Evolutionary conservation across 1,140 invertebrate genomes (phyloP).

Genomic region (Anadara kagoshimensis): DNA sequence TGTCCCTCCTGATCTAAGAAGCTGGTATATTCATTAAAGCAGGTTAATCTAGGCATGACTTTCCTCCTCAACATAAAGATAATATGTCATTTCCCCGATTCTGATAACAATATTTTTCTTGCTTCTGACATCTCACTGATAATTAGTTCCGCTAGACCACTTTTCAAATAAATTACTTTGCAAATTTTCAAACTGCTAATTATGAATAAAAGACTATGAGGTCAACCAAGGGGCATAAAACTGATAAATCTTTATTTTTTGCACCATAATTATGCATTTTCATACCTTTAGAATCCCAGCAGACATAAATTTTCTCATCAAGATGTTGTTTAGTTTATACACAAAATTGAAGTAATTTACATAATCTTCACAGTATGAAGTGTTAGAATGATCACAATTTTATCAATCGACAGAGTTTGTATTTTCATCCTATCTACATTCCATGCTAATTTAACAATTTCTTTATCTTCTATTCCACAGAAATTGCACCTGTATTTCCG

Average conservation of each 20-base stretch:
- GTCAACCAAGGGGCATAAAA: conserved; percentile 9
- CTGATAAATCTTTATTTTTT: neutral
- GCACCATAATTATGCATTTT: too few relatives aligned
- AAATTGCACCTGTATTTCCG: too few relatives aligned
- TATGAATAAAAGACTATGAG: conserved; percentile 14
- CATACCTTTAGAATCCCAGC: too few relatives aligned
- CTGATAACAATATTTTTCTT: conserved; percentile 39
- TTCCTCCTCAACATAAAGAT: conserved; percentile 15
- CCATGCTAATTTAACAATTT: too few relatives aligned
- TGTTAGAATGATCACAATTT: too few relatives aligned
- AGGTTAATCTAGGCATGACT: conserved; percentile 25
- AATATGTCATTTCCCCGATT: conserved; percentile 37
- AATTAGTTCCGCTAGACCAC: conserved; percentile 40
- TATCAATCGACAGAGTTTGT: too few relatives aligned
- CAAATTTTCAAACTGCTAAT: conserved; percentile 32
- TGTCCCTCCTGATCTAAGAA: neutral
- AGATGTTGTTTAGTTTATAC: too few relatives aligned
- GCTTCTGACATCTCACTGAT: conserved; percentile 28
- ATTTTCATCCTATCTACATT: too few relatives aligned
- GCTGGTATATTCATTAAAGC: conserved; percentile 26
- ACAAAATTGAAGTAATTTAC: too few relatives aligned
- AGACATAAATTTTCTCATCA: too few relatives aligned
- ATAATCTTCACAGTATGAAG: too few relatives aligned
- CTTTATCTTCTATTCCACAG: too few relatives aligned
- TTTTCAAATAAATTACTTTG: conserved; percentile 38